phyloP scores from a whole-genome alignment of 2,888 invertebrate species.

The Sinohyriopsis cumingii region DNA sequence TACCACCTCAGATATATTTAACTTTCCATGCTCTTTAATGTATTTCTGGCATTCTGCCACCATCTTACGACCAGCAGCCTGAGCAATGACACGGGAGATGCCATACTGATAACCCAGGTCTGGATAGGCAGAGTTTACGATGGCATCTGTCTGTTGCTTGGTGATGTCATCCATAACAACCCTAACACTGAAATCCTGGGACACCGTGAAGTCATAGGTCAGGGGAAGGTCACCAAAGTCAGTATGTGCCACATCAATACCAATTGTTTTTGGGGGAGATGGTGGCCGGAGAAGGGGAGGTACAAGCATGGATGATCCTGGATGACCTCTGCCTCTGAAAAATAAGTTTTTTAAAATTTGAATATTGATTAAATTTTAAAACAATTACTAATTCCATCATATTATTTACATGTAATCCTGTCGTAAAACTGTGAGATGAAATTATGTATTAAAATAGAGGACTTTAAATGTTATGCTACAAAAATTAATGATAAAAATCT shows the following conservation, averaged over 20 bases:
- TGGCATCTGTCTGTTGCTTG: conserved; percentile 33
- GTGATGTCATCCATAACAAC: conserved; percentile 36
- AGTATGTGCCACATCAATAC: conserved; percentile 25
- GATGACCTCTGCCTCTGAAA: too few relatives aligned
- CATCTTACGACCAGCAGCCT: conserved; percentile 22
- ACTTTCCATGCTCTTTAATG: conserved; percentile 24
- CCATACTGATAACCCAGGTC: conserved; percentile 29
- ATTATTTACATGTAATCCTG: too few relatives aligned
- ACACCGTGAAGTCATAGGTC: conserved; percentile 20
- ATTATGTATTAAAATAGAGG: too few relatives aligned
- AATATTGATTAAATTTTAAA: too few relatives aligned
- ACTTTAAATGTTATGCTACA: too few relatives aligned
- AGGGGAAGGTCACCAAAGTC: conserved; percentile 34
- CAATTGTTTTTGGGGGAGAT: conserved; percentile 14
- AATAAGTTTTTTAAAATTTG: too few relatives aligned
- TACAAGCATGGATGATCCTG: too few relatives aligned
- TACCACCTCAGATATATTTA: conserved; percentile 28
- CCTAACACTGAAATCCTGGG: conserved; percentile 16
- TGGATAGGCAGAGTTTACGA: conserved; percentile 33
- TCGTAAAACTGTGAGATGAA: too few relatives aligned
- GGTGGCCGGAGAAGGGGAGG: too few relatives aligned
- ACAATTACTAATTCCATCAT: too few relatives aligned
- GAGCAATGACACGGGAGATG: conserved; percentile 34
- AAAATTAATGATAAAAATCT: too few relatives aligned
- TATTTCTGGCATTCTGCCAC: conserved; percentile 28